A percentile compares a stretch with the other conserved stretches of the same genome.
Conservation (phyloP, 1,140 invertebrate genomes). For the Hetaerina americana region DNA sequence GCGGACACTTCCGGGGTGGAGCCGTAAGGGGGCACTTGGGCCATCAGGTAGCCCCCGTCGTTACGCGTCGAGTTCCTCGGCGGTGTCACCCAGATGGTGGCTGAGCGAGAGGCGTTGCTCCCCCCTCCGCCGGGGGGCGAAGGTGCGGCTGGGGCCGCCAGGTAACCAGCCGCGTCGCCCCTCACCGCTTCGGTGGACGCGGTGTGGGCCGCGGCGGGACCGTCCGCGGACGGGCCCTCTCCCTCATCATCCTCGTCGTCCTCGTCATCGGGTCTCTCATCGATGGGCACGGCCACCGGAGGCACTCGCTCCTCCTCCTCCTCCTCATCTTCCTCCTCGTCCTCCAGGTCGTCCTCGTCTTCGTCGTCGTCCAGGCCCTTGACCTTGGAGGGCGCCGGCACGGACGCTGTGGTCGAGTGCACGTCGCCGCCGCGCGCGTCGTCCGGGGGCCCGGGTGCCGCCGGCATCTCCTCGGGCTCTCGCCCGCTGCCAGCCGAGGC, state of each 20-base stretch:
- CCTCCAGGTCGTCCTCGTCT: neutral
- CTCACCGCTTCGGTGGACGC: neutral
- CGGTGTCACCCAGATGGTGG: neutral
- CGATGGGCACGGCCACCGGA: slow-evolving; percentile 24
- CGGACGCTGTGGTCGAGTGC: slow-evolving; percentile 25
- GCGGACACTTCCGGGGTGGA: neutral
- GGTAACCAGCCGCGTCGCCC: neutral
- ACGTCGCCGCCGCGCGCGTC: slow-evolving; percentile 25
- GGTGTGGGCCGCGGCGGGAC: neutral
- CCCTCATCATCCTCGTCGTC: neutral
- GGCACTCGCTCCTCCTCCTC: slow-evolving; percentile 26
- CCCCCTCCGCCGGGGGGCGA: neutral
- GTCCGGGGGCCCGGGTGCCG: slow-evolving; percentile 25
- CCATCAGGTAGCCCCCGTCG: neutral
- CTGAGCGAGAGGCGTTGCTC: neutral
- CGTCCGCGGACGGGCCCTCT: neutral
- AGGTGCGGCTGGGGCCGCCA: neutral
- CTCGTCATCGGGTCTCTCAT: neutral
- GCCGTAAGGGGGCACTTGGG: neutral
- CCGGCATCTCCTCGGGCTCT: neutral
- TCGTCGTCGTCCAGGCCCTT: slow-evolving; percentile 23
- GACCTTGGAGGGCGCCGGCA: slow-evolving; percentile 22
- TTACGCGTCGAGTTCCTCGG: neutral
- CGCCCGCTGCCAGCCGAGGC: neutral
- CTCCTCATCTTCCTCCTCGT: slow-evolving; percentile 26